Percentiles rank a stretch among this genome's conserved stretches.
Conservation (phyloP, 1,140 invertebrate genomes). For the Thaumatotibia leucotreta region DNA sequence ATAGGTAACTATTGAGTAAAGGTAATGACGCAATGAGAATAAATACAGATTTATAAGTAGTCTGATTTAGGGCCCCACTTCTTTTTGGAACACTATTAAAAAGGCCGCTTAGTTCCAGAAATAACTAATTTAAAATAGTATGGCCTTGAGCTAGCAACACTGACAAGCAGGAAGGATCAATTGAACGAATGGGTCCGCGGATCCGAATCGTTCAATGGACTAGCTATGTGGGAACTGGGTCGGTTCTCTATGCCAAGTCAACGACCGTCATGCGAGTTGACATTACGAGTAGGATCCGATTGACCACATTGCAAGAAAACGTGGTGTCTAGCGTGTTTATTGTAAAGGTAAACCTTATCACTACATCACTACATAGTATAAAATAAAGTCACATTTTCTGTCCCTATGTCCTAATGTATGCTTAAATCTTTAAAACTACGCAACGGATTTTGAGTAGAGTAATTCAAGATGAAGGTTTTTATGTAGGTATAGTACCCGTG, state of each 20-base stretch:
- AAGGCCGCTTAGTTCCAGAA: background rate
- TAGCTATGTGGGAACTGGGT: conserved; percentile 63
- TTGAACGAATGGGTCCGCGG: conserved; percentile 52
- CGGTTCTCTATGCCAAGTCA: conserved; percentile 55
- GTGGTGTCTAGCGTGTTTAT: conserved; percentile 16
- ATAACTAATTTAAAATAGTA: conserved; percentile 14
- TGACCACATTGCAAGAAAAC: conserved; percentile 39
- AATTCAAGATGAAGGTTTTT: too few species aligned
- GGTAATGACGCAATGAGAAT: too few species aligned
- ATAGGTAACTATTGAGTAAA: too few species aligned
- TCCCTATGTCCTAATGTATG: too few species aligned
- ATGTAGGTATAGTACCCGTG: too few species aligned
- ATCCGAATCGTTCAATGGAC: conserved; percentile 50
- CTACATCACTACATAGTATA: too few species aligned
- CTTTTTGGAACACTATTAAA: background rate
- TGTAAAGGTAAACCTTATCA: too few species aligned
- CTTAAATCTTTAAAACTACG: too few species aligned
- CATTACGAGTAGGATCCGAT: conserved; percentile 16
- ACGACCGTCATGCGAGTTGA: conserved; percentile 24
- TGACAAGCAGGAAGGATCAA: conserved; percentile 56
- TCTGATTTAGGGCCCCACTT: background rate
- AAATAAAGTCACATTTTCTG: too few species aligned
- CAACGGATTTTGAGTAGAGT: too few species aligned
- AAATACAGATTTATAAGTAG: too few species aligned
- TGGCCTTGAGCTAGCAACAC: conserved; percentile 51